phyloP scores from a whole-genome alignment of 64 coral and sea anemone species.

The Anthopleura sola region DNA sequence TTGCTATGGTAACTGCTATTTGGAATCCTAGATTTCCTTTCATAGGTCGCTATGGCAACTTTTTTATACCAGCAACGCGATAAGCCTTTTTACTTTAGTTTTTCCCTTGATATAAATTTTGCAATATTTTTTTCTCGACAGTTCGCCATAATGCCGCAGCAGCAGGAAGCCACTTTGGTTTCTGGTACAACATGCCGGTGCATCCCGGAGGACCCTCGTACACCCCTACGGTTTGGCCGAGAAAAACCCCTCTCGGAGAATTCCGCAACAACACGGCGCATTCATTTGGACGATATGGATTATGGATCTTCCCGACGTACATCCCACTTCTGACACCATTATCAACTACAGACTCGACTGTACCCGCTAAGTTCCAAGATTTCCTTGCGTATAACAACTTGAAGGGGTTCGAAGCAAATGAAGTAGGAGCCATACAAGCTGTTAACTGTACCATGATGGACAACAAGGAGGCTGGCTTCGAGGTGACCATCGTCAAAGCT shows the following conservation, averaged over 20 bases:
- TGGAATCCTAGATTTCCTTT: no score
- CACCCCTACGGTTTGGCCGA: slow-evolving; percentile 61
- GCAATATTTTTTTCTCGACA: not conserved
- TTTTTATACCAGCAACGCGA: no score
- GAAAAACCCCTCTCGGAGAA: slow-evolving; percentile 50
- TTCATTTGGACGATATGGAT: slow-evolving; percentile 76
- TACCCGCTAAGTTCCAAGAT: slow-evolving; percentile 55
- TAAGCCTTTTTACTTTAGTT: no score
- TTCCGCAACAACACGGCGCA: slow-evolving; percentile 85
- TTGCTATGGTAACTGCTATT: no score
- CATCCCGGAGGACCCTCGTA: slow-evolving; percentile 81
- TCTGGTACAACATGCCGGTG: slow-evolving; percentile 74
- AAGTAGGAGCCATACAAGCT: slow-evolving; percentile 51
- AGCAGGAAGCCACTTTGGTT: slow-evolving; percentile 78
- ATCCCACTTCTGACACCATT: slow-evolving; percentile 26
- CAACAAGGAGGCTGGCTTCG: slow-evolving; percentile 69
- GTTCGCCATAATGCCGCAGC: slow-evolving; percentile 72
- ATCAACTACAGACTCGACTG: not conserved
- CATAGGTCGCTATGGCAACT: no score
- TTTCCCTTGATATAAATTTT: not conserved
- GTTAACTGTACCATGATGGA: slow-evolving; percentile 62
- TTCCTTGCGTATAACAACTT: slow-evolving; percentile 75
- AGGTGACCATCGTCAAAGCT: slow-evolving; percentile 44
- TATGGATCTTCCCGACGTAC: slow-evolving; percentile 83
- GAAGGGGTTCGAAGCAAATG: slow-evolving; percentile 59